Evolutionary conservation across 2,797 vertebrate genomes (phyloP).

Genomic region (Bradypodion pumilum): DNA sequence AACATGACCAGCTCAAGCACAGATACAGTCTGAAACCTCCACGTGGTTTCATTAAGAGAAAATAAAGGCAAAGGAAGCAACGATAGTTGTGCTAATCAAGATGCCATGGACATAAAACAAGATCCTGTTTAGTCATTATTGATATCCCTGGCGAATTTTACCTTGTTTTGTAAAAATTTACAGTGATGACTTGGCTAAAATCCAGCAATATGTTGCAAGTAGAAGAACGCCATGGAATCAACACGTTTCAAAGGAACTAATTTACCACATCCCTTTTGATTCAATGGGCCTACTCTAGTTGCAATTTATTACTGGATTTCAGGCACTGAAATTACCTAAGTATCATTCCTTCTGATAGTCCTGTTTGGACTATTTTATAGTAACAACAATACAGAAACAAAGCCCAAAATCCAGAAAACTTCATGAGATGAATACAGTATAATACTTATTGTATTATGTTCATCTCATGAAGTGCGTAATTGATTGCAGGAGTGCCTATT

Average conservation of each 20-base stretch:
- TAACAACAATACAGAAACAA: neutral
- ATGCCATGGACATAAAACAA: slow-evolving; percentile 2
- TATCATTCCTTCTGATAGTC: neutral
- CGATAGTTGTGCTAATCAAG: neutral
- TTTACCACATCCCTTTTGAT: neutral
- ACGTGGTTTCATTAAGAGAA: slow-evolving; percentile 2
- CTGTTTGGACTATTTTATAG: neutral
- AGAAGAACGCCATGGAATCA: too few relatives aligned
- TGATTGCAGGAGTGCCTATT: too few relatives aligned
- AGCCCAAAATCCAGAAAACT: too few relatives aligned
- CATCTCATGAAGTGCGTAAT: too few relatives aligned
- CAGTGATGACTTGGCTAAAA: neutral
- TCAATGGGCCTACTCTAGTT: neutral
- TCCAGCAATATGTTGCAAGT: too few relatives aligned
- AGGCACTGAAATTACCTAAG: neutral
- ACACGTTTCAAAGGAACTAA: neutral
- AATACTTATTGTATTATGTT: too few relatives aligned
- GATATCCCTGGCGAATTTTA: neutral
- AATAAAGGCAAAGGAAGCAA: slow-evolving; percentile 27
- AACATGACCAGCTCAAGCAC: slow-evolving; percentile 2
- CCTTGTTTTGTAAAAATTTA: neutral
- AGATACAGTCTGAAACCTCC: neutral
- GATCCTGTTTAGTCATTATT: slow-evolving; percentile 9
- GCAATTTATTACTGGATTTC: neutral
- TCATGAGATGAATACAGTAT: too few relatives aligned